Conservation (phyloP, 2,888 invertebrate species). For the Caenorhabditis sp. region DNA sequence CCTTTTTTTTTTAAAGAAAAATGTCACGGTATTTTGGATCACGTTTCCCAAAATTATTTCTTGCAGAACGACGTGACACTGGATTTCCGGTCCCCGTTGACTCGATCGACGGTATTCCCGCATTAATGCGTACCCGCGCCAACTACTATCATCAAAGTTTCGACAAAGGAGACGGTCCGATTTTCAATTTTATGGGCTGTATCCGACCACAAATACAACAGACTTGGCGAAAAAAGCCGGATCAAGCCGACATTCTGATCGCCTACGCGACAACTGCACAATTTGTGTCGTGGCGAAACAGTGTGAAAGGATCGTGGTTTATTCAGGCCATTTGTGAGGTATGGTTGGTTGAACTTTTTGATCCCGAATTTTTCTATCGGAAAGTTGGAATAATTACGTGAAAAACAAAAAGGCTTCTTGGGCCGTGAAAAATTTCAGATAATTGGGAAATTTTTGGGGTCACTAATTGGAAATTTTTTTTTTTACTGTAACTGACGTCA, state of each 20-base stretch:
- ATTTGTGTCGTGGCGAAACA: constrained; percentile 70
- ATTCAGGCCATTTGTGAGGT: constrained; percentile 69
- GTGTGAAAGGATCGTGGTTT: constrained; percentile 68
- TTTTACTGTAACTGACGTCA: too few relatives aligned
- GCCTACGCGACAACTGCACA: constrained; percentile 68
- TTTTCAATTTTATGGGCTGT: constrained; percentile 33
- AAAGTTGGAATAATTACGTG: too few relatives aligned
- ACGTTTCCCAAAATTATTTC: too few relatives aligned
- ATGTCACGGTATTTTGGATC: too few relatives aligned
- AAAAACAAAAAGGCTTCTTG: too few relatives aligned
- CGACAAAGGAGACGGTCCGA: constrained; percentile 27
- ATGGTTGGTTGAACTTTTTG: too few relatives aligned
- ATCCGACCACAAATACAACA: constrained; percentile 29
- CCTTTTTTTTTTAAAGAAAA: too few relatives aligned
- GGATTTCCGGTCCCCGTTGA: constrained; percentile 27
- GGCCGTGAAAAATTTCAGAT: too few relatives aligned
- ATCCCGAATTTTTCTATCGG: too few relatives aligned
- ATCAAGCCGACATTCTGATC: constrained; percentile 68
- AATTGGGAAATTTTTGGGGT: too few relatives aligned
- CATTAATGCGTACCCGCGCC: constrained; percentile 10
- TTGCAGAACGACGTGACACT: constrained; percentile 33
- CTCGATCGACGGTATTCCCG: constrained; percentile 19
- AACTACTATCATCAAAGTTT: background rate
- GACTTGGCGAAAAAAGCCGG: constrained; percentile 47
- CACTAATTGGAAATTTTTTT: too few relatives aligned